phyloP scores from a whole-genome alignment of 64 coral and sea anemone genomes.

The Trachythela sp. region DNA sequence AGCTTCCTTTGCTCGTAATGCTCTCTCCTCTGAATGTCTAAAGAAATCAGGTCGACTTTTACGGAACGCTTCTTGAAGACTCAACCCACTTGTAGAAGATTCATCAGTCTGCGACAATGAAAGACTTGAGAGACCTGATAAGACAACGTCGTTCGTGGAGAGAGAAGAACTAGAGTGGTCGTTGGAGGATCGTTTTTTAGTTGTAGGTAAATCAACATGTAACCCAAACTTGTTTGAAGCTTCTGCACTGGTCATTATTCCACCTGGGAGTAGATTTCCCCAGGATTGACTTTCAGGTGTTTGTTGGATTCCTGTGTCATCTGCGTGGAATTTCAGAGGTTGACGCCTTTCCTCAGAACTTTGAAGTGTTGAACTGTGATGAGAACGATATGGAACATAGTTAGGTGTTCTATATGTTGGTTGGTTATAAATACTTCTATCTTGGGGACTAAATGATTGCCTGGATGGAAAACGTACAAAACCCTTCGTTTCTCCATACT shows the following conservation, averaged over 20 bases:
- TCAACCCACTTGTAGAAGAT: background rate
- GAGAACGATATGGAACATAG: background rate
- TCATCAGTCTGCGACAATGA: background rate
- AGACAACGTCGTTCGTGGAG: background rate
- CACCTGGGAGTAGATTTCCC: background rate
- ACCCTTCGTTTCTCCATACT: background rate
- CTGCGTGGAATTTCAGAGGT: background rate
- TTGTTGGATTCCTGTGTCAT: background rate
- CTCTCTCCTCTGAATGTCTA: background rate
- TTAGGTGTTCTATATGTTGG: background rate
- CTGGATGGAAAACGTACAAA: background rate
- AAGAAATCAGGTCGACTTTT: background rate
- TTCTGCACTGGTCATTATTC: background rate
- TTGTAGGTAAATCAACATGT: background rate
- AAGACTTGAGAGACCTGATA: background rate
- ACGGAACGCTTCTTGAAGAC: conserved; percentile 12
- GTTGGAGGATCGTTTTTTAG: background rate
- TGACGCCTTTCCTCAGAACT: background rate
- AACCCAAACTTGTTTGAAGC: background rate
- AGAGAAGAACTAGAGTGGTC: background rate
- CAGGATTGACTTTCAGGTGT: background rate
- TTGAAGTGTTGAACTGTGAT: background rate
- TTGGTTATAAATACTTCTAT: background rate
- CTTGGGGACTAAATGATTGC: background rate
- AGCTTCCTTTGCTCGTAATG: background rate